These are phyloP conservation scores for Formica aserva DNA, from an alignment of 2,888 invertebrate genomes.

Conservation along the genomic window DNA sequence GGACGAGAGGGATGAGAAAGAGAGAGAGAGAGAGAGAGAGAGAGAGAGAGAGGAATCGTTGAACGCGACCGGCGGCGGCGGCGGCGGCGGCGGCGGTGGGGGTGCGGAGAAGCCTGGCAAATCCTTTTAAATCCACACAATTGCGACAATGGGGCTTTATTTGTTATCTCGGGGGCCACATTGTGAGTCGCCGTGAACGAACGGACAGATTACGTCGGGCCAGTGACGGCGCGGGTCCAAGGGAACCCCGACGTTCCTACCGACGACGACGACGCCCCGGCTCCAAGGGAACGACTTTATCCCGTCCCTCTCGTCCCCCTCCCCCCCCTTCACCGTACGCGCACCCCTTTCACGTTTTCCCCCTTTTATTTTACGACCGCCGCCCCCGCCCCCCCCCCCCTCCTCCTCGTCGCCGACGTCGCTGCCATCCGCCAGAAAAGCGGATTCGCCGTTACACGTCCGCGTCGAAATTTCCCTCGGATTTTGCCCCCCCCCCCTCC, in stretches of 20 bases:
- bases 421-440: constrained; percentile 73
- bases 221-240: constrained; percentile 84
- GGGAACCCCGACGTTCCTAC: constrained; percentile 76
- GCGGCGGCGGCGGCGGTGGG: constrained; percentile 37
- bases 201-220: constrained; percentile 86
- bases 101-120: constrained; percentile 79
- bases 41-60: constrained; percentile 52
- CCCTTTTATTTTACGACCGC: constrained; percentile 47
- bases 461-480: constrained; percentile 57
- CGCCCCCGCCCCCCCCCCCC: neutral
- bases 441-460: constrained; percentile 72
- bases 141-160: constrained; percentile 86
- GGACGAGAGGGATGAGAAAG: constrained; percentile 46
- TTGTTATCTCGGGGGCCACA: constrained; percentile 86
- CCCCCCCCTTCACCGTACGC: neutral
- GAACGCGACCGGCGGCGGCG: constrained; percentile 41
- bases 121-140: constrained; percentile 86
- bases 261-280: constrained; percentile 59
- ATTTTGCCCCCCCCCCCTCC: constrained; percentile 21
- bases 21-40: constrained; percentile 50
- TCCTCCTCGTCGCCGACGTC: constrained; percentile 61
- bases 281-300: constrained; percentile 82
- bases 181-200: constrained; percentile 86
- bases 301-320: constrained; percentile 61
- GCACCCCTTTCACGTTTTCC: constrained; percentile 28